A percentile compares a stretch with the other conserved stretches of the same genome.
phyloP scores from a whole-genome alignment of 2,113 vertebrate species.

The Pan troglodytes region NHGRI_mPanTro3-v2.1_pri NC_072398.2:45980001-45980500 shows the following conservation, averaged over 20 bases:
- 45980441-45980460: not conserved
- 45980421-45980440: not conserved
- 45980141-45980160: not conserved
- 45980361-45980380: not conserved
- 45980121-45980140: not conserved
- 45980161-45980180: not conserved
- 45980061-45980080: not conserved
- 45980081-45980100: not conserved
- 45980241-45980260: not conserved
- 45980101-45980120: not conserved
- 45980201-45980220: not conserved
- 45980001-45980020: not conserved
- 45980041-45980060: not conserved
- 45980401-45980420: not conserved
- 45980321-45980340: not conserved
- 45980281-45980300: not conserved
- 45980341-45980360: not conserved
- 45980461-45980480: not conserved
- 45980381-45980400: not conserved
- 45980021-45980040: not conserved
- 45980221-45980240: not conserved
- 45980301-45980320: no score
- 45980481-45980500: not conserved
- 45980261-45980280: not conserved
- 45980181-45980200: not conserved